phyloP scores from a whole-genome alignment of 1,140 invertebrate genomes.

The Sminthurinus signatus region DNA sequence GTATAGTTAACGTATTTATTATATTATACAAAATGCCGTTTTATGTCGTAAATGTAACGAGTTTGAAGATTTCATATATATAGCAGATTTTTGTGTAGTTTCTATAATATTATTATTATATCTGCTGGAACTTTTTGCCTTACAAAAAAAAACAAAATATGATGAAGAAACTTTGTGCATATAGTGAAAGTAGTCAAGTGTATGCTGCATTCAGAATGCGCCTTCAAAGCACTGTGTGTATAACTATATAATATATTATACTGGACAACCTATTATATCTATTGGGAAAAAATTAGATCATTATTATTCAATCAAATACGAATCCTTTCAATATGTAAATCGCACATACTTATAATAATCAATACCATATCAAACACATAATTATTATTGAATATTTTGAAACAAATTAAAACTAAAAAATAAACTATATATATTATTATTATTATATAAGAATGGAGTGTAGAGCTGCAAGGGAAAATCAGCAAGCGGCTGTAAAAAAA shows the following conservation, averaged over 20 bases:
- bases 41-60: neutral
- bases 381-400: neutral
- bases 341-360: neutral
- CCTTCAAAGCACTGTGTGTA: neutral
- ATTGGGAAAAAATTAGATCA: neutral
- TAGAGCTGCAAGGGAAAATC: too few species aligned
- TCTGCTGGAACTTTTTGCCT: too few species aligned
- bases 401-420: too few species aligned
- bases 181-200: neutral
- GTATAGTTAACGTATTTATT: too few species aligned
- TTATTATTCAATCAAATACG: neutral
- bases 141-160: neutral
- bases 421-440: too few species aligned
- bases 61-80: neutral
- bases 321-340: neutral
- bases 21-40: neutral
- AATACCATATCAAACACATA: neutral
- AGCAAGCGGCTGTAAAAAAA: neutral
- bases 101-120: too few species aligned
- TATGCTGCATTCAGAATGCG: constrained; percentile 5
- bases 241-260: neutral
- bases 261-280: neutral
- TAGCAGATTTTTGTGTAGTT: too few species aligned
- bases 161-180: neutral
- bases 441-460: too few species aligned